These are phyloP conservation scores for Triplophysa bombifrons DNA, from an alignment of 2,797 vertebrate genomes.

Conservation along the genomic window DNA sequence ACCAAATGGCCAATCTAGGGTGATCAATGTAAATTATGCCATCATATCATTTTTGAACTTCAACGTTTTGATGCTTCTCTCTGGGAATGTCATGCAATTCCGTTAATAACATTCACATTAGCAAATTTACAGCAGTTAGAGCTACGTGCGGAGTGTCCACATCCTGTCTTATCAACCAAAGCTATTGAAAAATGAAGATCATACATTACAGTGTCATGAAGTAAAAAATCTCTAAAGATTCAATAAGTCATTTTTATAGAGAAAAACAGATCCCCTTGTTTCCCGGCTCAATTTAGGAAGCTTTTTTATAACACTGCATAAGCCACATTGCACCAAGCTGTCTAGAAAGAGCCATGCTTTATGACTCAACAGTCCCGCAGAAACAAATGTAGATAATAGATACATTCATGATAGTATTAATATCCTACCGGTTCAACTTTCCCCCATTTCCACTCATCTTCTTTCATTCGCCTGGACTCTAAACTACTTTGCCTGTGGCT, in stretches of 20 bases:
- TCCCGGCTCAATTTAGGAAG: conserved; percentile 68
- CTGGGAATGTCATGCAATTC: background rate
- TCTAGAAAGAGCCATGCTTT: conserved; percentile 75
- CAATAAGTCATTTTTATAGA: conserved; percentile 44
- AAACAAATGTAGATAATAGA: conserved; percentile 81
- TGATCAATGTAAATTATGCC: background rate
- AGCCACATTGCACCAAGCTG: conserved; percentile 69
- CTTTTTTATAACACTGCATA: conserved; percentile 65
- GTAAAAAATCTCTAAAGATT: conserved; percentile 55
- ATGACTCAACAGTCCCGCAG: conserved; percentile 74
- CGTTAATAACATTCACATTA: background rate
- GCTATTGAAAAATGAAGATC: conserved; percentile 21
- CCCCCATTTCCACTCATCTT: conserved; percentile 63
- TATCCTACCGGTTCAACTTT: conserved; percentile 78
- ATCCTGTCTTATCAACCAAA: background rate
- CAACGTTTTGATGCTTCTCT: background rate
- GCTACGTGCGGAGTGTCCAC: background rate
- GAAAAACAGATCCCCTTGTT: conserved; percentile 72
- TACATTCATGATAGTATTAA: conserved; percentile 80
- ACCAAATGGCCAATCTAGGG: background rate
- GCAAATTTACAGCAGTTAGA: background rate
- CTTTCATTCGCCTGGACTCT: conserved; percentile 72
- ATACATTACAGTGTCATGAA: conserved; percentile 53
- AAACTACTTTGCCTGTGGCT: conserved; percentile 81
- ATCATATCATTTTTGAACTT: background rate